phyloP scores from a whole-genome alignment of 2,888 invertebrate species.

The Mactromeris polynyma region DNA sequence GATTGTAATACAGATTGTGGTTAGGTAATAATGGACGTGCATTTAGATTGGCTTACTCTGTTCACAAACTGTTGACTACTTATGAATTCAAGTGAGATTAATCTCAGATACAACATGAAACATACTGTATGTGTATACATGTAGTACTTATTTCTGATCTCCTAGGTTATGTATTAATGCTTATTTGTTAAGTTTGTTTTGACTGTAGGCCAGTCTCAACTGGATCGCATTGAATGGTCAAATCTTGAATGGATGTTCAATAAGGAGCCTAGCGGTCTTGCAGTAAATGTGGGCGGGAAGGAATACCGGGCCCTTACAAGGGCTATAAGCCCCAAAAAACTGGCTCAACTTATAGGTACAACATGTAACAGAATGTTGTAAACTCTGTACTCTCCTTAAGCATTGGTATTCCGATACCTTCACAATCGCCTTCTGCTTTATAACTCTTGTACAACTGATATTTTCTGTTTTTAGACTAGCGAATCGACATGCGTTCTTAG shows the following conservation, averaged over 20 bases:
- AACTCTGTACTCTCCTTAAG: background rate
- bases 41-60: too few species aligned
- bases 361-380: background rate
- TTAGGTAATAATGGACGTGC: too few species aligned
- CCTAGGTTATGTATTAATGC: background rate
- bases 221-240: slow-evolving; percentile 59
- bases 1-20: too few species aligned
- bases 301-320: slow-evolving; percentile 67
- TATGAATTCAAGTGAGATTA: background rate
- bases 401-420: background rate
- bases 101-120: background rate
- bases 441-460: too few species aligned
- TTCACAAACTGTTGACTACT: too few species aligned
- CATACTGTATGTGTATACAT: background rate
- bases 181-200: slow-evolving; percentile 32
- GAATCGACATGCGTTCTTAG: too few species aligned
- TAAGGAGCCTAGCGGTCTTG: slow-evolving; percentile 52
- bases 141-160: background rate
- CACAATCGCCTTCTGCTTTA: too few species aligned
- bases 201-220: slow-evolving; percentile 57
- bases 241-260: slow-evolving; percentile 62
- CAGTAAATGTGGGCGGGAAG: slow-evolving; percentile 62
- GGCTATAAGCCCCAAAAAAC: slow-evolving; percentile 75
- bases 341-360: slow-evolving; percentile 77
- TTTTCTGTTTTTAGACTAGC: too few species aligned